Base-by-base conservation (phyloP, 2,888 invertebrate species). In the Standfussiana lucernea region DNA sequence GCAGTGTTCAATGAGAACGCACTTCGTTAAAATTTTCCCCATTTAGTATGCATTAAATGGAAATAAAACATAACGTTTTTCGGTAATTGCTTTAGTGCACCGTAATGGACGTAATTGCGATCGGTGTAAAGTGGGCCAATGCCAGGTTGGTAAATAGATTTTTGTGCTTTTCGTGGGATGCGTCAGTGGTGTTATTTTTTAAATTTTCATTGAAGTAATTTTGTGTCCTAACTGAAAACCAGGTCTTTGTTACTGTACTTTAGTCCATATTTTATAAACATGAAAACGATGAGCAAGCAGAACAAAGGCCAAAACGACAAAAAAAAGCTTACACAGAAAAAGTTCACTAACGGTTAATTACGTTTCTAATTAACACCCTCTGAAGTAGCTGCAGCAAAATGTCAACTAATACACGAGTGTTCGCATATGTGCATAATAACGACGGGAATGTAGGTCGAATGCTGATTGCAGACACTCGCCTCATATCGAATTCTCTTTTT, bases 401-500 rank as follows among this genome's bases (percentile, higher is more conserved):
- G 89, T 87, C 90, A 89, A 89, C 89, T 90, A 92, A 92, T 91
- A 90, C 70, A 78, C 88, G 85, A 83, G 84, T 88, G 88, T 92
- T 92, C 92, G 89, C 87, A 86, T 88, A 88, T 88, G 91, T 93
- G 93, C 92, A 94, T 93, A 93, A 91, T 93, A 93, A 93, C 89
- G 86, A 88, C 80, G 75, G 94, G 95, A 94, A 96, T 96, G 93
- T 96, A 95, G 96, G 95, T 94, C 95, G 93, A 91, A 93, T 94
- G 95, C 93, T 96, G 96, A 96, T 96, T 95, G 95, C 95, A 94
- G 93, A 94, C 91, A 92, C 93, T 93, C 94, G 92, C 91, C 94
- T 95, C 95, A 96, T 96, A 96, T 96, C 94, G 95, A 96, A 96
- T 96, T 96, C 95, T 93, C 94, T 95, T 96, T 96, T 96, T 96